Conservation (phyloP, 2,888 invertebrate species). For the Ectropis crepuscularia region DNA sequence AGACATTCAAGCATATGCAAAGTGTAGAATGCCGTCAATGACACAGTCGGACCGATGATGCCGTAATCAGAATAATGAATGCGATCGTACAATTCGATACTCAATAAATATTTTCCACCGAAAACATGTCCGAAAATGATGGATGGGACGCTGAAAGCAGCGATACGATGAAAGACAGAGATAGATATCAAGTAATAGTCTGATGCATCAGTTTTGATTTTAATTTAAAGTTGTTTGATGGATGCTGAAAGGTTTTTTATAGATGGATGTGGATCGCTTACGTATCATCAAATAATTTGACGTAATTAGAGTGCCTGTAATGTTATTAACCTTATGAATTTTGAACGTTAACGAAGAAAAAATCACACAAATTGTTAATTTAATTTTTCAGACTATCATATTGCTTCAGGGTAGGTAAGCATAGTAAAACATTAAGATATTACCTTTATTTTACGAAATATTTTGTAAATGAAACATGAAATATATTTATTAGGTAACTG, state of each 20-base stretch:
- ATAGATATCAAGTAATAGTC: constrained; percentile 61
- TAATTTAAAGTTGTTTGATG: constrained; percentile 35
- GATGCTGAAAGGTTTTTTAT: constrained; percentile 3
- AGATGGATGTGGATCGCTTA: too few relatives aligned
- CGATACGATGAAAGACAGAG: constrained; percentile 74
- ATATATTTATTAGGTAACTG: too few relatives aligned
- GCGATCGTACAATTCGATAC: constrained; percentile 73
- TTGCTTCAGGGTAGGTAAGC: too few relatives aligned
- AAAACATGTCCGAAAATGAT: constrained; percentile 81
- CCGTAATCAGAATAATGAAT: constrained; percentile 74
- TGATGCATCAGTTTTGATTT: constrained; percentile 40
- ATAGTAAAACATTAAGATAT: too few relatives aligned
- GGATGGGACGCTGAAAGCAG: constrained; percentile 76
- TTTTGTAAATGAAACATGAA: too few relatives aligned
- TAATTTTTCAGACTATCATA: too few relatives aligned
- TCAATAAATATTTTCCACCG: constrained; percentile 72
- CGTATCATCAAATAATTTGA: too few relatives aligned
- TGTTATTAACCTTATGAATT: too few relatives aligned
- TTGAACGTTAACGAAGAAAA: too few relatives aligned
- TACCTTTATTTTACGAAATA: too few relatives aligned
- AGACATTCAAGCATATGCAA: constrained; percentile 12
- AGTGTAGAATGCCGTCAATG: constrained; percentile 10
- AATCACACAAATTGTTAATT: too few relatives aligned
- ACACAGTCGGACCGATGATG: constrained; percentile 22
- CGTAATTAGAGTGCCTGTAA: too few relatives aligned